Evolutionary conservation across 64 coral and sea anemone genomes (phyloP).

Genomic region (Dendronephthya gigantea): DNA sequence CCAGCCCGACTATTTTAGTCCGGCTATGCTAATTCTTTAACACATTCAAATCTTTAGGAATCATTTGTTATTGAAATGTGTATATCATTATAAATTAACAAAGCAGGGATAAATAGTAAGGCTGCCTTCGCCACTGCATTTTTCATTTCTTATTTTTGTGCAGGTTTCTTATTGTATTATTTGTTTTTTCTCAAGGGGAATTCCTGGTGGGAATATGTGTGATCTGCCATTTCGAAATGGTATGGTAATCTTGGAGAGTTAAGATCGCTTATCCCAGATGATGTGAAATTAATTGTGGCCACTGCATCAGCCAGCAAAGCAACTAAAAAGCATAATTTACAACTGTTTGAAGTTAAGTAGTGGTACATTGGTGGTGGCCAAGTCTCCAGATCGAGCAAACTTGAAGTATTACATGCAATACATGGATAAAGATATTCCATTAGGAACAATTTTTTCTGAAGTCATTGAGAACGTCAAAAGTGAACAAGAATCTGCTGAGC

Average conservation of each 20-base stretch:
- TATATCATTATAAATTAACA: too few species aligned
- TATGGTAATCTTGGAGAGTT: neutral
- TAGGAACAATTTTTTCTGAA: neutral
- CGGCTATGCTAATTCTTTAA: too few species aligned
- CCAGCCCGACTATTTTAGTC: too few species aligned
- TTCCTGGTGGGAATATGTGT: neutral
- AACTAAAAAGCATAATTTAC: neutral
- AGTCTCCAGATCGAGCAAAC: neutral
- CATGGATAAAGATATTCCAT: neutral
- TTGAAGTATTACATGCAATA: neutral
- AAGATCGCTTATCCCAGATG: neutral
- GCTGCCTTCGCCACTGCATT: neutral
- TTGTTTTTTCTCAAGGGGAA: neutral
- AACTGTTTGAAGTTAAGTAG: neutral
- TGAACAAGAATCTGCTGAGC: neutral
- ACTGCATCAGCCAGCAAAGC: neutral
- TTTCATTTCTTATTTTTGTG: too few species aligned
- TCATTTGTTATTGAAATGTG: too few species aligned
- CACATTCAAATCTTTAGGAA: too few species aligned
- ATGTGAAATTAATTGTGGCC: neutral
- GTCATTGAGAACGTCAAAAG: neutral
- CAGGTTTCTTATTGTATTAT: neutral
- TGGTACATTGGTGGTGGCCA: neutral
- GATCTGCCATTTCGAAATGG: neutral
- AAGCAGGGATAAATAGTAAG: too few species aligned